phyloP scores from a whole-genome alignment of 2,113 vertebrate species.

The Marmota flaviventris region DNA sequence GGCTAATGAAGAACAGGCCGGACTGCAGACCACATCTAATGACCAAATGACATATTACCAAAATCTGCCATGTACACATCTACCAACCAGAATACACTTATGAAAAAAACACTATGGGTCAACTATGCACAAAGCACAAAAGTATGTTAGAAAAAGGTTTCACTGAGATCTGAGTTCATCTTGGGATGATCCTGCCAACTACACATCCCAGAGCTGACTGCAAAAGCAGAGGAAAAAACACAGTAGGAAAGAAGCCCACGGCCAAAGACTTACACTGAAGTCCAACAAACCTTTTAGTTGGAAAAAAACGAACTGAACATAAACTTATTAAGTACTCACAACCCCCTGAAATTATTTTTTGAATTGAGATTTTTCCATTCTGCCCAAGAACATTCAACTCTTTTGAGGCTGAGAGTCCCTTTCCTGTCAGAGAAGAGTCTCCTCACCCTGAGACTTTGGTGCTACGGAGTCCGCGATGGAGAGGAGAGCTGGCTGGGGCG shows the following conservation, averaged over 20 bases:
- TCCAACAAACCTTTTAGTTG: not conserved
- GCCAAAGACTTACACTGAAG: not conserved
- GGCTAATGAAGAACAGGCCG: not conserved
- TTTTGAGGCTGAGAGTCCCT: not conserved
- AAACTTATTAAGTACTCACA: not conserved
- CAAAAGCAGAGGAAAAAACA: not conserved
- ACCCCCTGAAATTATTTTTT: not conserved
- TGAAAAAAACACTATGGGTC: not conserved
- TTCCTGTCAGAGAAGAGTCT: not conserved
- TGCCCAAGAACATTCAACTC: not conserved
- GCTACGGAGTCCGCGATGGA: constrained; percentile 73
- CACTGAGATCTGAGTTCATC: not conserved
- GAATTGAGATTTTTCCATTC: not conserved
- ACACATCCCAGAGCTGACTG: not conserved
- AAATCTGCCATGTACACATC: not conserved
- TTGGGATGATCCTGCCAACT: not conserved
- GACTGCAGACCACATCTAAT: not conserved
- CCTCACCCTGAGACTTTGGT: constrained; percentile 88
- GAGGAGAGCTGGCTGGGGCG: constrained; percentile 56
- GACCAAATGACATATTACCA: not conserved
- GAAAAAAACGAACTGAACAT: not conserved
- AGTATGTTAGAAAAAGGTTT: not conserved
- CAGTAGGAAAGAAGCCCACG: not conserved
- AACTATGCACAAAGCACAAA: not conserved
- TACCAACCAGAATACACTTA: not conserved